These are phyloP conservation scores for Leuctra nigra DNA, from an alignment of 2,888 invertebrate species.

Conservation along the genomic window DNA sequence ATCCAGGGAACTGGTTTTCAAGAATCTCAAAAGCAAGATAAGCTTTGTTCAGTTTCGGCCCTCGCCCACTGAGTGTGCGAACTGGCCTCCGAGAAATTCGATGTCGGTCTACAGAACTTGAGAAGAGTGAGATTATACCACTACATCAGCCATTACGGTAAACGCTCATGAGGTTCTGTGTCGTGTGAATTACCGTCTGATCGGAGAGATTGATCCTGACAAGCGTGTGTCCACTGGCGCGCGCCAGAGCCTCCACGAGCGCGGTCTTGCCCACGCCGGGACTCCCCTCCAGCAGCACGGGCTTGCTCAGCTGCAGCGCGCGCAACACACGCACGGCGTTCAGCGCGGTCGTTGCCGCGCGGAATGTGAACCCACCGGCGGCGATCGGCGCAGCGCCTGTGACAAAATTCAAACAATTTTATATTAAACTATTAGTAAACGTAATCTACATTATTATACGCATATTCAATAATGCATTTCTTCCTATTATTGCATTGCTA, in stretches of 20 bases:
- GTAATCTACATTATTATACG: no score
- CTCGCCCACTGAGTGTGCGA: no score
- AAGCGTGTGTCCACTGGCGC: conserved; percentile 72
- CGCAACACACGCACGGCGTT: conserved; percentile 82
- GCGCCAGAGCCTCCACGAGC: conserved; percentile 83
- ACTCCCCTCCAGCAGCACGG: conserved; percentile 91
- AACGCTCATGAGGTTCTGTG: no score
- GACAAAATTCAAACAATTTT: not conserved
- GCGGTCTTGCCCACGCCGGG: conserved; percentile 99
- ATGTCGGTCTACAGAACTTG: no score
- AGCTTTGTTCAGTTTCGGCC: no score
- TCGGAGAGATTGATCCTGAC: conserved; percentile 96
- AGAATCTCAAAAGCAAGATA: no score
- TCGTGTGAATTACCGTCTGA: conserved; percentile 69
- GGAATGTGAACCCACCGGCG: conserved; percentile 56
- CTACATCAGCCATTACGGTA: no score
- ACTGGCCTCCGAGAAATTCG: no score
- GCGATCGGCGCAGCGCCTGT: conserved; percentile 24
- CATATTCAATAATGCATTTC: no score
- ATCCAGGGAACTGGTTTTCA: no score
- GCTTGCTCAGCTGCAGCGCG: conserved; percentile 75
- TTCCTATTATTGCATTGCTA: no score
- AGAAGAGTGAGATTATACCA: no score
- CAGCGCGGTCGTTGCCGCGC: conserved; percentile 67
- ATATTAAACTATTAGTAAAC: not conserved